These are phyloP conservation scores for Aporrectodea caliginosa DNA, from an alignment of 1,140 invertebrate species.

Conservation along the genomic window DNA sequence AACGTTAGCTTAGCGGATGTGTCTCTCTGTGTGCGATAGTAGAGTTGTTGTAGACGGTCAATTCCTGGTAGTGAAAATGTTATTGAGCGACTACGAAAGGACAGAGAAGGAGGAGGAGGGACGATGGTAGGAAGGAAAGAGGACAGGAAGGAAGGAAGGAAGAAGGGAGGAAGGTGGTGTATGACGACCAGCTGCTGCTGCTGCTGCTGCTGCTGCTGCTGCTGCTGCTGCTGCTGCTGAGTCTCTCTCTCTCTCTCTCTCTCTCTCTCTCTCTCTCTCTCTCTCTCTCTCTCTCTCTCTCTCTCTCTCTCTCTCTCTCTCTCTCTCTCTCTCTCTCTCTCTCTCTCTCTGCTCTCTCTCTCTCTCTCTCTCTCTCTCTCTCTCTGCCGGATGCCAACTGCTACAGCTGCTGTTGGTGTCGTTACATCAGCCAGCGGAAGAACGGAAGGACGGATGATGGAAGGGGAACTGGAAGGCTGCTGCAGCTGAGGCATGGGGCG, in stretches of 20 bases:
- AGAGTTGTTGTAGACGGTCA: background rate
- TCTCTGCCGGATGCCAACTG: slow-evolving; percentile 13
- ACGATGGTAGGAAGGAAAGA: background rate
- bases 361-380: slow-evolving; percentile 28
- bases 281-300: slow-evolving; percentile 29
- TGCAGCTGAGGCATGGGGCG: no score
- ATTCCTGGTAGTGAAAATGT: background rate
- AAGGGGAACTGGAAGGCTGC: background rate
- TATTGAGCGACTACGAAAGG: background rate
- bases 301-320: slow-evolving; percentile 28
- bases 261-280: slow-evolving; percentile 24
- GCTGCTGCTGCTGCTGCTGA: background rate
- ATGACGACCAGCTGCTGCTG: background rate
- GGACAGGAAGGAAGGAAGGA: background rate
- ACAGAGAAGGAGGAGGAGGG: background rate
- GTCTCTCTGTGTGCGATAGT: background rate
- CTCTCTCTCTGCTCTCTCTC: slow-evolving; percentile 23
- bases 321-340: slow-evolving; percentile 25
- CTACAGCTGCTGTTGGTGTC: background rate
- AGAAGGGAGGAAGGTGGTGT: background rate
- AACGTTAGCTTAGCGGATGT: background rate
- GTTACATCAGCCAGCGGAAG: background rate
- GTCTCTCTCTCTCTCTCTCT: slow-evolving; percentile 1
- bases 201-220: background rate
- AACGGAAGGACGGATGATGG: background rate